Percentiles rank a stretch among this genome's conserved stretches.
Conservation (phyloP, 2,113 vertebrate species). For the Hystrix brachyura region DNA sequence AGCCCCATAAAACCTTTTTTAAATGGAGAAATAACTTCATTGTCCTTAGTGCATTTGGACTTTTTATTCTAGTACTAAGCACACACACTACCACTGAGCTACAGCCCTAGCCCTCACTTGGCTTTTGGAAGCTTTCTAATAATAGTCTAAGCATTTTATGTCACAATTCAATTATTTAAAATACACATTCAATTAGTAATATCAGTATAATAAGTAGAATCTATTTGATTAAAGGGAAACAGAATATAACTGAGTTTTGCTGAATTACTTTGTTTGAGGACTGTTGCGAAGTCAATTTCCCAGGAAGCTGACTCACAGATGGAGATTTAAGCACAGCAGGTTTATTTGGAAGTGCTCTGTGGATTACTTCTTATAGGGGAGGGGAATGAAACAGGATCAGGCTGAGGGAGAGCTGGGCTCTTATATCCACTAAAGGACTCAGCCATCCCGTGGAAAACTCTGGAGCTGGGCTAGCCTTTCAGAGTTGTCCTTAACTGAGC, state of each 20-base stretch:
- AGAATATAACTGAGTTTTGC: conserved; percentile 51
- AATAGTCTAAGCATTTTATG: conserved; percentile 44
- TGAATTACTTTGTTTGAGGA: conserved; percentile 36
- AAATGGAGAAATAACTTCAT: conserved; percentile 49
- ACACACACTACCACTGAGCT: neutral
- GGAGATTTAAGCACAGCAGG: neutral
- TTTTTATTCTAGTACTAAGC: neutral
- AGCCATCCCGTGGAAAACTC: neutral
- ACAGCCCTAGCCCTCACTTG: neutral
- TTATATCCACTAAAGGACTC: neutral
- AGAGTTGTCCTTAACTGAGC: neutral
- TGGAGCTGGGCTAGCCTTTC: neutral
- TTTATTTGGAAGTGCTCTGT: neutral
- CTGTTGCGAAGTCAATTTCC: neutral
- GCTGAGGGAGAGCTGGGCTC: neutral
- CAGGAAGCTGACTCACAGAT: neutral
- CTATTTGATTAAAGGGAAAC: conserved; percentile 46
- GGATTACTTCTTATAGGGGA: neutral
- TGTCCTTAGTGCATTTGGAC: conserved; percentile 39
- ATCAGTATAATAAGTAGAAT: conserved; percentile 51
- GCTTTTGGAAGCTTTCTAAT: conserved; percentile 56
- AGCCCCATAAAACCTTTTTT: neutral
- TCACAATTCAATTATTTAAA: conserved; percentile 63
- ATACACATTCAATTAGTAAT: conserved; percentile 1
- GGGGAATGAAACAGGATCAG: neutral